Evolutionary conservation across 2,888 invertebrate species (phyloP).

Genomic region (Phymatocera aterrima): DNA sequence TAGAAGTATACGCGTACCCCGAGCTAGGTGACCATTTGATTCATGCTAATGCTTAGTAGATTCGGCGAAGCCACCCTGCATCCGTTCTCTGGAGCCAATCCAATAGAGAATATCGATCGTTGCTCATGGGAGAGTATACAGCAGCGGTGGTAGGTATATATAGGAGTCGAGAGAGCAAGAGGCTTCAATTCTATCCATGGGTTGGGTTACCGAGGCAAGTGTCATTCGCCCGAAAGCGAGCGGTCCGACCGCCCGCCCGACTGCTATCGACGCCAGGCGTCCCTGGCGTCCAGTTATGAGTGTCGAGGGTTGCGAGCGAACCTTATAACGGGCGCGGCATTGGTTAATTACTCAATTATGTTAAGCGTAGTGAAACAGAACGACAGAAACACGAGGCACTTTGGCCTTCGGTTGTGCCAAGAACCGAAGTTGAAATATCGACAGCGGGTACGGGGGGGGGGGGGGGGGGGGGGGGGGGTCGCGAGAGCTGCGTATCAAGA

Average conservation of each 20-base stretch:
- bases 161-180: slow-evolving; percentile 38
- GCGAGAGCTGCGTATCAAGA: background rate
- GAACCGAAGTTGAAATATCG: background rate
- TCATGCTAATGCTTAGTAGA: slow-evolving; percentile 22
- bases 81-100: slow-evolving; percentile 31
- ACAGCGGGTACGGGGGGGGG: background rate
- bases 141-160: background rate
- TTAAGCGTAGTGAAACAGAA: slow-evolving; percentile 19
- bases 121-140: slow-evolving; percentile 50
- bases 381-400: background rate
- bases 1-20: slow-evolving; percentile 4
- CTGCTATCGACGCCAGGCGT: slow-evolving; percentile 42
- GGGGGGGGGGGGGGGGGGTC: background rate
- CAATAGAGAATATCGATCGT: slow-evolving; percentile 67
- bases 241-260: slow-evolving; percentile 36
- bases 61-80: background rate
- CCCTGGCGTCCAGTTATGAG: slow-evolving; percentile 44
- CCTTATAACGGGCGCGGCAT: slow-evolving; percentile 17
- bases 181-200: slow-evolving; percentile 14
- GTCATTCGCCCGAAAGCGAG: slow-evolving; percentile 63
- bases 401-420: background rate
- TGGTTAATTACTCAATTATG: slow-evolving; percentile 38
- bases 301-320: slow-evolving; percentile 9
- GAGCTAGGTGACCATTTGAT: slow-evolving; percentile 36
- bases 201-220: slow-evolving; percentile 56